Evolutionary conservation across 2,888 invertebrate genomes (phyloP), one percentile per base, ranked within the genome.

Genomic region (Fragum whitleyi): DNA sequence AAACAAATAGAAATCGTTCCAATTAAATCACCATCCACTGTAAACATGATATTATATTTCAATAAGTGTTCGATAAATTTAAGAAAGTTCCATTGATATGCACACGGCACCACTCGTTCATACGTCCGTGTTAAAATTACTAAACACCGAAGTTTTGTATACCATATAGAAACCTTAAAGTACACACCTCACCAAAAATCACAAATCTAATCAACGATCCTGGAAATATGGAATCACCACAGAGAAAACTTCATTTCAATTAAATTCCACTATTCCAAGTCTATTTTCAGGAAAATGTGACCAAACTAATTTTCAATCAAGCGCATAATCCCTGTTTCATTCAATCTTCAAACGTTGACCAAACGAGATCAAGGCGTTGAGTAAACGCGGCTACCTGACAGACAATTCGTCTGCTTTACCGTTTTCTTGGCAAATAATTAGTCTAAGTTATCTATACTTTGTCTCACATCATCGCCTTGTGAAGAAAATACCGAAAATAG

Each of bases 371-470:
- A 65, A 65, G 23, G 65, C 65, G 42, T 65, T 11, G 65, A 65
- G 36, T 19, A 36, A n/a, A 32, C 62, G 62, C 36, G 19, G 23
- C 2, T 62, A 62, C 42, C 39, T 65, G 65, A 65, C 42, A 42
- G 65, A 21, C 36, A 65, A 65, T 65, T 42, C 65, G 65, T 65
- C 65, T 65, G 65, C 65, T 26, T 42, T 65, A 65, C 39, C 42
- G 65, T 65, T 65, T n/a, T 65, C 65, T 42, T 61, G 42, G 65
- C 21, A 32, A 65, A 65, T 65, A 65, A 65, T 65, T 65, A 65
- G 65, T 65, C 65, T 21, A 57, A 47, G 47, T 47, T 47, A 47
- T 47, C 47, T 47, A 47, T 47, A 47, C n/a, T 19, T 47, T 47
- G 47, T 47, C 16, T 47, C n/a, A n/a, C 47, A 47, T 19, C 5